Evolutionary conservation across 2,113 vertebrate genomes (phyloP).

Genomic region (Chascanopsetta lugubris): DNA sequence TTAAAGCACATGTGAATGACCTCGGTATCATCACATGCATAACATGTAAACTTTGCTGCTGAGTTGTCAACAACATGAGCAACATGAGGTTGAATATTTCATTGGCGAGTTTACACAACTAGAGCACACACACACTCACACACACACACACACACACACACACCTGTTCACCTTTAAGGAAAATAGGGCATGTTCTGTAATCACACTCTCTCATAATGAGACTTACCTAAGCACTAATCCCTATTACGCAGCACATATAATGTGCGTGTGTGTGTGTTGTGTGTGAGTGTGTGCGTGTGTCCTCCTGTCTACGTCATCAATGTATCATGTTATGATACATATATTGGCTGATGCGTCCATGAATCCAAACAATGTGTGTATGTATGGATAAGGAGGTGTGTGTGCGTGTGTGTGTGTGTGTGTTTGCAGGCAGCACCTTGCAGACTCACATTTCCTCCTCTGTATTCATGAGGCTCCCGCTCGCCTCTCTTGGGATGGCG

Average conservation of each 20-base stretch:
- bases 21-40: too few species aligned
- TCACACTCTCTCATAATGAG: slow-evolving; percentile 52
- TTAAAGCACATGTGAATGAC: too few species aligned
- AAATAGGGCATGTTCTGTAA: slow-evolving; percentile 53
- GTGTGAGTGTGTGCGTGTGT: slow-evolving; percentile 13
- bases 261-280: slow-evolving; percentile 10
- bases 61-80: background rate
- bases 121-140: slow-evolving; percentile 10
- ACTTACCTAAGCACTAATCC: slow-evolving; percentile 43
- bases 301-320: slow-evolving; percentile 9
- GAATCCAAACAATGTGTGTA: slow-evolving; percentile 12
- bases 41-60: too few species aligned
- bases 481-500: slow-evolving; percentile 67
- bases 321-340: too few species aligned
- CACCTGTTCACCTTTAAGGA: slow-evolving; percentile 26
- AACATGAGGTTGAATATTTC: slow-evolving; percentile 35
- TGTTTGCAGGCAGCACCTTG: slow-evolving; percentile 9
- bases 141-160: too few species aligned
- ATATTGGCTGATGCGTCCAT: background rate
- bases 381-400: background rate
- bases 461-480: slow-evolving; percentile 69
- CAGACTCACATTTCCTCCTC: slow-evolving; percentile 63
- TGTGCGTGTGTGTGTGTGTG: slow-evolving; percentile 4
- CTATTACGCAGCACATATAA: slow-evolving; percentile 16
- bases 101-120: slow-evolving; percentile 45